These are phyloP conservation scores for Leptopilina drosophilae DNA, from an alignment of 2,888 invertebrate species.

Conservation along the genomic window DNA sequence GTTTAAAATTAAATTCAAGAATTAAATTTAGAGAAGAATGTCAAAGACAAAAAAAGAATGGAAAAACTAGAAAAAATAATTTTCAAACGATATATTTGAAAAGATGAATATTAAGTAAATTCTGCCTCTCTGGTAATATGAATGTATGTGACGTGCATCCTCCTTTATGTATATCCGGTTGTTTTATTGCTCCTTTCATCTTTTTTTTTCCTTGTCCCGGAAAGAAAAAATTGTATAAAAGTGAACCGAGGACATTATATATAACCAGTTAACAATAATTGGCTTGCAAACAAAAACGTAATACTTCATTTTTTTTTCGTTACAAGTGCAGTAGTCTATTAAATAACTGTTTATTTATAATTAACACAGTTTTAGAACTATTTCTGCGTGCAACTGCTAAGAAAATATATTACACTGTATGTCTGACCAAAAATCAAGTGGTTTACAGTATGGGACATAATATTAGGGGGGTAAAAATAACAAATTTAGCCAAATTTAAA, in stretches of 20 bases:
- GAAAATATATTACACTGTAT: no score
- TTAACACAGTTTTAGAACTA: slow-evolving; percentile 14
- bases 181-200: slow-evolving; percentile 54
- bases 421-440: no score
- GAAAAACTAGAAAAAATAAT: background rate
- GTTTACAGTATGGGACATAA: no score
- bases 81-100: background rate
- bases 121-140: slow-evolving; percentile 8
- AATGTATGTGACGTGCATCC: background rate
- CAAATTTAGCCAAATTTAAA: no score
- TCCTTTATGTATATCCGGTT: slow-evolving; percentile 27
- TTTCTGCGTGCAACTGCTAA: background rate
- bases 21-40: no score
- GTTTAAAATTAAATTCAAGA: no score
- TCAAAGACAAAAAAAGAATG: background rate
- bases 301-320: slow-evolving; percentile 3
- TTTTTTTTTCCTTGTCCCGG: slow-evolving; percentile 55
- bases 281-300: slow-evolving; percentile 27
- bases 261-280: slow-evolving; percentile 26
- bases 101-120: background rate
- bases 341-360: slow-evolving; percentile 3
- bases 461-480: no score
- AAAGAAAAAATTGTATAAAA: slow-evolving; percentile 35
- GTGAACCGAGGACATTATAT: slow-evolving; percentile 32
- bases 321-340: background rate